Base-by-base conservation (phyloP, 2,113 vertebrate species). In the Microtus ochrogaster region DNA sequence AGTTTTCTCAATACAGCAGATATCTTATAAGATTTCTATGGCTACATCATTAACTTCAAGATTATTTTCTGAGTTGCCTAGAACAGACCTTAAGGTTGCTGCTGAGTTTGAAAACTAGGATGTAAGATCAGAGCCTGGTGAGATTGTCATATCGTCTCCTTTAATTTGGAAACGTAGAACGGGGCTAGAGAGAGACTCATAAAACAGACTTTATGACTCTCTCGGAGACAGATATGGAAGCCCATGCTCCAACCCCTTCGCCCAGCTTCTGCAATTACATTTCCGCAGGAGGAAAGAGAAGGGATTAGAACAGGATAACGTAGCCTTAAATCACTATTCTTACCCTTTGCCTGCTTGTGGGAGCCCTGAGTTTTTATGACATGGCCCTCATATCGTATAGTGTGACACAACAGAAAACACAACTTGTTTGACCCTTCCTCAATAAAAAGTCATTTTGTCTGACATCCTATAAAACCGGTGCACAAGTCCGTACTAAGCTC, bases 131-230 rank as follows among this genome's bases (percentile, higher is more conserved):
- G 98, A 98, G 98, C 98, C 98, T 98, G 98, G 98, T 98, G 97
- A 98, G 98, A 98, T 98, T 99, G 99, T 98, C 98, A 97, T 98
- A 98, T 98, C 99, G 99, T 99, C 99, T 99, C 99, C 99, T 99
- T 98, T 98, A 99, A 99, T 99, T 99, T 98, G 96, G 98, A 98
- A 98, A 99, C 98, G 97, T 98, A 98, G 98, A 97, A 92, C 89
- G 96, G 96, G 94, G 97, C 98, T 98, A 98, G 98, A 98, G 98
- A 98, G 96, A 99, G 97, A 95, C 98, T 98, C 98, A 98, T 99
- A 99, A 99, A 99, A 99, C 97, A 98, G 95, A 96, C 97, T 99
- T 99, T 99, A 99, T 98, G 98, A 98, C 98, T 98, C 98, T 98
- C 98, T 98, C 99, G 97, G 98, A 98, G 98, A 97, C 97, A 98